Percentiles rank a stretch among this genome's conserved stretches.
These are phyloP conservation scores for Odontothrips loti DNA, from an alignment of 2,888 invertebrate species.

Conservation along the genomic window DNA sequence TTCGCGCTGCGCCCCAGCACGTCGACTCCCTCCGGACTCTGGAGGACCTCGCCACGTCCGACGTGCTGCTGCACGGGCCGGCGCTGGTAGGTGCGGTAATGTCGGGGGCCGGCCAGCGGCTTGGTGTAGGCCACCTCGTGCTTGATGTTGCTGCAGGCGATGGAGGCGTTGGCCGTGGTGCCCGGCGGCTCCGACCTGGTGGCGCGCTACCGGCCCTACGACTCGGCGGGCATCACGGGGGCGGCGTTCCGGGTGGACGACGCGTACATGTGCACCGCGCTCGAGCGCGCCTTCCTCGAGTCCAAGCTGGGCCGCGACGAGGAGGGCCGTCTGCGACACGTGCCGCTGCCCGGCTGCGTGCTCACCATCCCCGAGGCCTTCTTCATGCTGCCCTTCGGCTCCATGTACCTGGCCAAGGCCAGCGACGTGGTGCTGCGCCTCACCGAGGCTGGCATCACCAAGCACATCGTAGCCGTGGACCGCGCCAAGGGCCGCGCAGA, in stretches of 20 bases:
- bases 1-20: not conserved
- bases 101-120: not conserved
- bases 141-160: not conserved
- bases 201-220: not conserved
- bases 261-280: not conserved
- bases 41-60: not conserved
- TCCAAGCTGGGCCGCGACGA: slow-evolving; percentile 1
- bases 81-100: not conserved
- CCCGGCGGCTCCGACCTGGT: not conserved
- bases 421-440: slow-evolving; percentile 6
- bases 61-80: not conserved
- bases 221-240: not conserved
- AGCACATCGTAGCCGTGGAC: not conserved
- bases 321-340: not conserved
- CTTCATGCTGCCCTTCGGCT: not conserved
- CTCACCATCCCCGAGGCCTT: not conserved
- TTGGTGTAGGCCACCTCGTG: not conserved
- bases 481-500: not conserved
- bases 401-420: not conserved
- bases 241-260: not conserved
- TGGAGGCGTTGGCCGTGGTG: not conserved
- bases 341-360: not conserved
- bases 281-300: slow-evolving; percentile 1
- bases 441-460: not conserved
- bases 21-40: not conserved